Evolutionary conservation across 2,113 vertebrate genomes (phyloP).

Genomic region (Platysteira castanea): DNA sequence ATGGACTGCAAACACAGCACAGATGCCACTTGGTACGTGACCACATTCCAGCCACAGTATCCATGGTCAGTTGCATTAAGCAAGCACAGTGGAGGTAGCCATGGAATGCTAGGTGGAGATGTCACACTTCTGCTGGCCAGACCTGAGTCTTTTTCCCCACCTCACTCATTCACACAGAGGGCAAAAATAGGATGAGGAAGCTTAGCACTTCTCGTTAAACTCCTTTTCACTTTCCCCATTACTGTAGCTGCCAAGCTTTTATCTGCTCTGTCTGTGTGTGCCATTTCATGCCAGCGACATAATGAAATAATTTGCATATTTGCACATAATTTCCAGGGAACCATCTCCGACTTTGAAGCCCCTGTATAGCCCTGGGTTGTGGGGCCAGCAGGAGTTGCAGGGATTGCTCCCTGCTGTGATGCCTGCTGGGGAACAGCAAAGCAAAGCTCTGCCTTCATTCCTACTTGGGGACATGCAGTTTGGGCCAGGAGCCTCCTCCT

Average conservation of each 20-base stretch:
- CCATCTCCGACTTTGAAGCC: neutral
- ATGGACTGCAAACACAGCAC: neutral
- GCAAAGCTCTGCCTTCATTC: neutral
- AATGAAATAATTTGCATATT: conserved; percentile 30
- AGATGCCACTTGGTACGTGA: neutral
- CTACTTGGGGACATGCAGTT: fast-evolving
- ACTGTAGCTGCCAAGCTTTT: conserved; percentile 23
- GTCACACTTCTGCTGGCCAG: neutral
- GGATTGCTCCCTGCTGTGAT: neutral
- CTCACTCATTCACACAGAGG: fast-evolving
- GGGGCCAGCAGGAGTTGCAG: fast-evolving
- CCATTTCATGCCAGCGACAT: neutral
- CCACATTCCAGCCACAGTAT: neutral
- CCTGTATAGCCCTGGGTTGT: fast-evolving
- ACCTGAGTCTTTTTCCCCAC: neutral
- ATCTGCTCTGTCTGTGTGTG: neutral
- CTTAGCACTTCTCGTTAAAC: neutral
- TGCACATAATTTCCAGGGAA: neutral
- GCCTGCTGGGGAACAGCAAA: neutral
- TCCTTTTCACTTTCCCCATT: neutral
- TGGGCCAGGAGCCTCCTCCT: neutral
- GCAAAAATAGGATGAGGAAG: neutral
- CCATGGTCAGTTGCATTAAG: neutral
- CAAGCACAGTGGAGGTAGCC: neutral
- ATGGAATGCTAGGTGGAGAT: neutral